Evolutionary conservation across 1,140 invertebrate species (phyloP).

Genomic region (Drosophila mauritiana): DNA sequence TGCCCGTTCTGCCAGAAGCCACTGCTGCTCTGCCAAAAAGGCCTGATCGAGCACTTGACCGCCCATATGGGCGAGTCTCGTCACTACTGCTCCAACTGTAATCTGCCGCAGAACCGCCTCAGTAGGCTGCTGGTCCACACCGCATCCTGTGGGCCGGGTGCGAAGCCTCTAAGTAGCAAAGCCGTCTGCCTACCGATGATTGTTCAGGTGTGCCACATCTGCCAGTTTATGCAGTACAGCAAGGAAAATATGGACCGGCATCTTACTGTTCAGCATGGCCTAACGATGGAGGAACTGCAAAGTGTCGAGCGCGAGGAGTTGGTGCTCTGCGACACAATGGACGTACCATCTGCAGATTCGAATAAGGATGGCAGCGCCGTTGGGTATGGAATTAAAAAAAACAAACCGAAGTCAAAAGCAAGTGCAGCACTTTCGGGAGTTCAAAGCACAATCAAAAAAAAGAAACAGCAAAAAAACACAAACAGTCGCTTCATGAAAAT

Average conservation of each 20-base stretch:
- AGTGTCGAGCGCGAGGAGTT: constrained; percentile 27
- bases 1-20: constrained; percentile 68
- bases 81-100: constrained; percentile 86
- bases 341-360: neutral
- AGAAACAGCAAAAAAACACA: neutral
- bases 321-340: constrained; percentile 10
- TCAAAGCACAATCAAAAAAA: neutral
- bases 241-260: constrained; percentile 85
- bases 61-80: constrained; percentile 88
- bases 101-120: neutral
- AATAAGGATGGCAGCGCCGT: neutral
- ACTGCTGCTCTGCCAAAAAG: neutral
- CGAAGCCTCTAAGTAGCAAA: neutral
- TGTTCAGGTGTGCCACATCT: constrained; percentile 86
- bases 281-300: neutral
- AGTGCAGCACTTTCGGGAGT: neutral
- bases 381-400: too few species aligned
- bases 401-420: neutral
- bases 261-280: constrained; percentile 85
- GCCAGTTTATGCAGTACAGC: constrained; percentile 87
- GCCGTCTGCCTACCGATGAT: constrained; percentile 7
- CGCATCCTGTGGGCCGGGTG: constrained; percentile 15
- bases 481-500: neutral
- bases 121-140: constrained; percentile 11
- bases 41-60: constrained; percentile 86